Evolutionary conservation across 2,797 vertebrate genomes (phyloP).

Genomic region (Erithacus rubecula): DNA sequence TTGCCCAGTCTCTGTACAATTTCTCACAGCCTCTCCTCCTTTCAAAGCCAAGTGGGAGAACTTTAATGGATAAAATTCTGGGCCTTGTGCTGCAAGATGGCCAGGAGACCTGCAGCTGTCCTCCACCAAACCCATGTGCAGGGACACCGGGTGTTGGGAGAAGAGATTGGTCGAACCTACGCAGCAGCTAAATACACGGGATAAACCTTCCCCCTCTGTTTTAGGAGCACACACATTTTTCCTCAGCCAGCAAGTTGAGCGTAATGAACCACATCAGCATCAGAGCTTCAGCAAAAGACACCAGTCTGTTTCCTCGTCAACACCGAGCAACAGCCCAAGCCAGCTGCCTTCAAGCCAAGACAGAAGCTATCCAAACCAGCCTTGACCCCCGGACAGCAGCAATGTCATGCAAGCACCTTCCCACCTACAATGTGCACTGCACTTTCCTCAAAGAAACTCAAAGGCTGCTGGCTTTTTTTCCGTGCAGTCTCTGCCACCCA

Average conservation of each 20-base stretch:
- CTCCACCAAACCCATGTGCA: not conserved
- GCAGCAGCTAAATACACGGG: not conserved
- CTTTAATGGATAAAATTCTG: constrained; percentile 46
- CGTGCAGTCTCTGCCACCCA: not conserved
- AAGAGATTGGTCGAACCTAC: not conserved
- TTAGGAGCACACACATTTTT: not conserved
- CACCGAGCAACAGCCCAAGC: not conserved
- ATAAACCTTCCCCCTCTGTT: not conserved
- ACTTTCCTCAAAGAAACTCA: not conserved
- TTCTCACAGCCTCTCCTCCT: constrained; percentile 27
- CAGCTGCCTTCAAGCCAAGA: not conserved
- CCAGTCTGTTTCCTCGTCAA: not conserved
- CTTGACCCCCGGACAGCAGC: constrained; percentile 9
- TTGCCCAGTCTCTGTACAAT: constrained; percentile 18
- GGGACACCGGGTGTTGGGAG: not conserved
- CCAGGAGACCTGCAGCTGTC: not conserved
- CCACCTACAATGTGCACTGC: not conserved
- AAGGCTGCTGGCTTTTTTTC: not conserved
- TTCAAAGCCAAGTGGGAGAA: constrained; percentile 25
- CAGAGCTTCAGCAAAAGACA: not conserved
- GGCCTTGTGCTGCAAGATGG: not conserved
- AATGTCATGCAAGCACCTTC: constrained; percentile 21
- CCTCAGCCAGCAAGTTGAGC: not conserved
- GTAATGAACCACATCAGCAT: not conserved
- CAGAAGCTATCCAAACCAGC: not conserved